Evolutionary conservation across 2,113 vertebrate genomes (phyloP).

Genomic region (Dipodomys spectabilis): DNA sequence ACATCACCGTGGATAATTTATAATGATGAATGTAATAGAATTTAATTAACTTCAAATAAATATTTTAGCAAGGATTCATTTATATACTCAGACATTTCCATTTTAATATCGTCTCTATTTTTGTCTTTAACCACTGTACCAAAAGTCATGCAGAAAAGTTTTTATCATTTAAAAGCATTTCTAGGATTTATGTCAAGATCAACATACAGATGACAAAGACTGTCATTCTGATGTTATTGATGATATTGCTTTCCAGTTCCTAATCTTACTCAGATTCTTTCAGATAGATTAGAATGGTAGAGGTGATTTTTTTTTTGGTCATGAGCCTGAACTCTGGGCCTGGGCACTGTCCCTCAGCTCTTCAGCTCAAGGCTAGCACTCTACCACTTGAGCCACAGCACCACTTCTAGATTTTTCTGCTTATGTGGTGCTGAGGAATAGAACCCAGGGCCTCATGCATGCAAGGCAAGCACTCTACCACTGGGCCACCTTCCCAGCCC

Average conservation of each 20-base stretch:
- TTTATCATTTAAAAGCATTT: conserved; percentile 25
- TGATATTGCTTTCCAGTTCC: conserved; percentile 58
- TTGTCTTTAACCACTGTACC: conserved; percentile 38
- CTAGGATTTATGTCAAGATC: not conserved
- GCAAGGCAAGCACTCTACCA: no score
- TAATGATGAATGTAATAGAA: conserved; percentile 69
- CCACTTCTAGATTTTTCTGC: no score
- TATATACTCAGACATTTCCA: conserved; percentile 48
- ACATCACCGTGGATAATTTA: conserved; percentile 64
- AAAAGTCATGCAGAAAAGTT: conserved; percentile 38
- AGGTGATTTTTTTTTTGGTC: not conserved
- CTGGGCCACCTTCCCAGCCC: no score
- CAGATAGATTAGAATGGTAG: not conserved
- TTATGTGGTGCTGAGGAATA: no score
- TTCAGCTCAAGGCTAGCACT: no score
- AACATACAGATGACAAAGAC: conserved; percentile 33
- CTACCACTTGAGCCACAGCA: no score
- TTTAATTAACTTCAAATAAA: conserved; percentile 77
- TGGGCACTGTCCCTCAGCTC: no score
- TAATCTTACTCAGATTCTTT: conserved; percentile 26
- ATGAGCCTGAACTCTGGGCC: no score
- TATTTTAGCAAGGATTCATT: conserved; percentile 73
- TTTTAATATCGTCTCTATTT: conserved; percentile 56
- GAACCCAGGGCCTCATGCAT: no score
- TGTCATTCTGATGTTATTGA: conserved; percentile 43